A percentile compares a stretch with the other conserved stretches of the same genome.
Conservation (phyloP, 2,113 vertebrate species). For the Centrocercus urophasianus region DNA sequence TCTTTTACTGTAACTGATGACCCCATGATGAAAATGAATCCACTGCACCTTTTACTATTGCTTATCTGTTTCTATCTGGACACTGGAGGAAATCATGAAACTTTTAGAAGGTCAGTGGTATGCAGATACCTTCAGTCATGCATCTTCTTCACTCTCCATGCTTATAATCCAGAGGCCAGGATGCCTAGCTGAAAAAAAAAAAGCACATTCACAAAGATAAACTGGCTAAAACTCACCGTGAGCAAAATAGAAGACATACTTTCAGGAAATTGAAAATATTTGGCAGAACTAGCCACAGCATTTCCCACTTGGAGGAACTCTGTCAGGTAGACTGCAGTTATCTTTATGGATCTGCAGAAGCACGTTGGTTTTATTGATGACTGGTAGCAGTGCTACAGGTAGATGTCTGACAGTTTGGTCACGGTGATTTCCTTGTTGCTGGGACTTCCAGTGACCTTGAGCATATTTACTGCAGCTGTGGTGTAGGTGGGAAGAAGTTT, state of each 20-base stretch:
- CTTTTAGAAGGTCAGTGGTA: background rate
- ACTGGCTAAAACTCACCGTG: background rate
- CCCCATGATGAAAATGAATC: background rate
- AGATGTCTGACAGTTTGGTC: background rate
- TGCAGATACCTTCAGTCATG: background rate
- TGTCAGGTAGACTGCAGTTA: background rate
- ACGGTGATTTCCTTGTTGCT: background rate
- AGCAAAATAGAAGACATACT: background rate
- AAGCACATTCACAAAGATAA: background rate
- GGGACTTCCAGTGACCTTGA: background rate
- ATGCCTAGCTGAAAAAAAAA: background rate
- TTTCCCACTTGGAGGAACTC: background rate
- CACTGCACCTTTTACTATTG: background rate
- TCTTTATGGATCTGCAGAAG: background rate
- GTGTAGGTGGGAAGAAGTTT: background rate
- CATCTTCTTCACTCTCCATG: background rate
- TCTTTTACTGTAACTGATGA: background rate
- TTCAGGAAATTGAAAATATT: background rate
- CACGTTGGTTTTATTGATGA: background rate
- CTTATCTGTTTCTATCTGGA: background rate
- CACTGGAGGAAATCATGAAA: background rate
- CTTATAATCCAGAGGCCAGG: background rate
- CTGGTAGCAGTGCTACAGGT: background rate
- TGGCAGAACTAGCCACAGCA: background rate
- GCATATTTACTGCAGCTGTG: background rate